Base-by-base conservation (phyloP, 2,888 invertebrate genomes). In the Dryococelus australis region DNA sequence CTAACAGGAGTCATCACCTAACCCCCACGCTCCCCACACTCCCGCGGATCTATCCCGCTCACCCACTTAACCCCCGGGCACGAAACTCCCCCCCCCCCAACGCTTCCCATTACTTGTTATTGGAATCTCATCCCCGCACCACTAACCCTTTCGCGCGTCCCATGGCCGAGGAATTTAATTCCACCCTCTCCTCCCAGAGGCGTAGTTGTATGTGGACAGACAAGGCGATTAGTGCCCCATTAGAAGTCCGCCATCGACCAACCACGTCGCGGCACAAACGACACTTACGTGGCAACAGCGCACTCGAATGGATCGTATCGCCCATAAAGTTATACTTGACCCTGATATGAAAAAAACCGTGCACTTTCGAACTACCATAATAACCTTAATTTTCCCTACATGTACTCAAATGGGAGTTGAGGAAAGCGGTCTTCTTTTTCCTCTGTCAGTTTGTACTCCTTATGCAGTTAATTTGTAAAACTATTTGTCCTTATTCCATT, bases 1-100 rank as follows among this genome's bases (percentile, higher is more conserved):
- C 65, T 65, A 65, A 65, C 65, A 65, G n/a, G 65, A 65, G 65
- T 65, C 65, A 65, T 65, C 65, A 65, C 65, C 24, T 65, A 65
- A 16, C 65, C 65, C n/a, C 51, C 51, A 51, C n/a, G 8, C 24
- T 8, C 65, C 24, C 65, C 20, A 20, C 6, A 8, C 16, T 1
- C 65, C 65, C 65, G 16, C 65, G 0, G 8, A 65, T 16, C 20
- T 24, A 1, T 1, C 0, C 65, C 65, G 24, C 65, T 16, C 20
- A 65, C 20, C n/a, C 51, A 12, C 51, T 20, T 12, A 51, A 20
- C 8, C 12, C 51, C 20, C 20, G 13, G 13, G 13, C 12, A 4
- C 51, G 51, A 12, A 51, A 51, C 20, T 51, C 51, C 51, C 51
- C 51, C 51, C 8, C 20, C 2, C 65, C 65, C 65, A 65, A 65